Base-by-base conservation (phyloP, 2,888 invertebrate genomes). In the Polietes domitor region DNA sequence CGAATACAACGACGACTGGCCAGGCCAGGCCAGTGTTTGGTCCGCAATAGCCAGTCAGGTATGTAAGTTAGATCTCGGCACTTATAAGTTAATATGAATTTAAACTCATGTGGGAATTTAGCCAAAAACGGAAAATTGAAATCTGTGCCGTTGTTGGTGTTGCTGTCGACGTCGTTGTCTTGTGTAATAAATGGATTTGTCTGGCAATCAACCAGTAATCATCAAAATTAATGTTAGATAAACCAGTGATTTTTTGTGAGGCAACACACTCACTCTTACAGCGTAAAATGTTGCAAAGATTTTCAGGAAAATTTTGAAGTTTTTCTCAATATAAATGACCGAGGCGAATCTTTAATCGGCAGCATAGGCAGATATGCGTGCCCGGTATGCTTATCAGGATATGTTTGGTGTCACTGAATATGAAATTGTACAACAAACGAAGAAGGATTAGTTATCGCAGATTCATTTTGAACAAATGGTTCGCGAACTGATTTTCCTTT, bases 81-180 rank as follows among this genome's bases (percentile, higher is more conserved):
- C 81, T 84, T 81, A 63, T 72, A 76, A 78, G 84, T 81, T 84
- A 84, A 84, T 76, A 72, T 68, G 63, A 84, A 84, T 79, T 73
- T 84, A 81, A 84, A 81, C 81, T 84, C 84, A 84, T 84, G 84
- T 84, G 84, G 84, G 84, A 84, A 84, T 84, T 84, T 79, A 12
- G 68, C 24, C 71, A 21, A 63, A 73, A 79, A 71, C 61, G 47
- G 15, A 61, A 73, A 79, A 71, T 53, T 47, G 15, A 61, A 47
- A 47, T 68, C 43, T 41, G 43, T 15, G 58, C 15, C 58, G 58
- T 24, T 15, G 58, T 4, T 24, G 58, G 21, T 43, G 43, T 41
- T 21, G 32, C 32, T 63, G 19, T 32, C 58, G 50, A 37, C 65
- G 72, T 53, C 61, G 68, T 21, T 61, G 43, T 73, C 53, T 73